A percentile compares a stretch with the other conserved stretches of the same genome.
Conservation (phyloP, 2,888 invertebrate genomes). For the Coelopa pilipes region DNA sequence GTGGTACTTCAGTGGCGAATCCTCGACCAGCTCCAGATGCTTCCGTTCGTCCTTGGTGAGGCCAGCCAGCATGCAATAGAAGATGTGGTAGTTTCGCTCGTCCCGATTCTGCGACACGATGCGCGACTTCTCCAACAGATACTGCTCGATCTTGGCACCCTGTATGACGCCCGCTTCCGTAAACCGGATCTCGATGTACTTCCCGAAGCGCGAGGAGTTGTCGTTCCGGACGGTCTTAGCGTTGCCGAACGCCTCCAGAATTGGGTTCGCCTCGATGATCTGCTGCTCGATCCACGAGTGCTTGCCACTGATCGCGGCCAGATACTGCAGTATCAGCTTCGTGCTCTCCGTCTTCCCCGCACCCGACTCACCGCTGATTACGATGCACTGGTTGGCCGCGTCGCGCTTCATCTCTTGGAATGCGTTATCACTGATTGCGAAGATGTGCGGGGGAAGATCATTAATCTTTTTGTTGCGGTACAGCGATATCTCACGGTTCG, state of each 20-base stretch:
- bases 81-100: constrained; percentile 96
- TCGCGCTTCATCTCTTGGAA: constrained; percentile 83
- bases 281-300: constrained; percentile 98
- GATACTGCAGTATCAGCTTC: constrained; percentile 91
- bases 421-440: constrained; percentile 93
- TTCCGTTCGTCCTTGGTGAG: constrained; percentile 82
- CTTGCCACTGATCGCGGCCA: constrained; percentile 93
- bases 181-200: constrained; percentile 93
- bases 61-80: constrained; percentile 90
- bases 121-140: constrained; percentile 92
- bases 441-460: constrained; percentile 93
- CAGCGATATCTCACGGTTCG: constrained; percentile 83
- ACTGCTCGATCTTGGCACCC: constrained; percentile 94
- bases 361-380: constrained; percentile 96
- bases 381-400: constrained; percentile 88
- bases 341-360: constrained; percentile 97
- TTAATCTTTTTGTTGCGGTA: constrained; percentile 86
- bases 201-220: constrained; percentile 96
- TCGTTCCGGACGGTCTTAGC: constrained; percentile 96
- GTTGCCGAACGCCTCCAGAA: constrained; percentile 97
- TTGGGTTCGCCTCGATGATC: constrained; percentile 95
- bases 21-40: constrained; percentile 75
- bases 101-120: constrained; percentile 89
- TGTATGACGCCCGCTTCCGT: constrained; percentile 85
- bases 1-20: constrained; percentile 78